Percentiles rank a stretch among this genome's conserved stretches.
These are phyloP conservation scores for Myxocyprinus asiaticus DNA, from an alignment of 2,113 vertebrate genomes.

Conservation along the genomic window DNA sequence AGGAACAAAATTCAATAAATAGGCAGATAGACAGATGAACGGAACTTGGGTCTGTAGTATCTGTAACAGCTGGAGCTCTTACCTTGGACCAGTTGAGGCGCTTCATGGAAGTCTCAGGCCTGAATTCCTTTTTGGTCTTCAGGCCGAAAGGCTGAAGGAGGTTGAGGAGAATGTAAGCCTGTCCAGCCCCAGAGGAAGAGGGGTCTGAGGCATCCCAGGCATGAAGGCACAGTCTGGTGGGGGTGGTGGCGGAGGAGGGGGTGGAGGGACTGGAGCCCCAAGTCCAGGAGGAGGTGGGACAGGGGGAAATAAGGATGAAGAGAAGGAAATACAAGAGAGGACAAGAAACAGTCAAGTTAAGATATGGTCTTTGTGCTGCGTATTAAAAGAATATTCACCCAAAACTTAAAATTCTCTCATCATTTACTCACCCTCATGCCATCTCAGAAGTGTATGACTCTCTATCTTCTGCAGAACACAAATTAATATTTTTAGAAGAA, in stretches of 20 bases:
- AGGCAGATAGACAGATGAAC: neutral
- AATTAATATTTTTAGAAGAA: too few relatives aligned
- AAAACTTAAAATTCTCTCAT: too few relatives aligned
- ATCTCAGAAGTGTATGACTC: too few relatives aligned
- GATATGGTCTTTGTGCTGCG: too few relatives aligned
- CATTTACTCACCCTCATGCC: too few relatives aligned
- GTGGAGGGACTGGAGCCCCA: slow-evolving; percentile 68
- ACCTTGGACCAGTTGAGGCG: slow-evolving; percentile 98
- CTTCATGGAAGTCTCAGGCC: slow-evolving; percentile 88
- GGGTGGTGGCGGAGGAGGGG: slow-evolving; percentile 73
- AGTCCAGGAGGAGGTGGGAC: slow-evolving; percentile 63
- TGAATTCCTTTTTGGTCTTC: slow-evolving; percentile 94
- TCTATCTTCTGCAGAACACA: too few relatives aligned
- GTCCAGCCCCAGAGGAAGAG: slow-evolving; percentile 68
- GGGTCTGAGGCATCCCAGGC: slow-evolving; percentile 68
- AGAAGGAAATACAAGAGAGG: too few relatives aligned
- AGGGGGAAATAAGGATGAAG: slow-evolving; percentile 45
- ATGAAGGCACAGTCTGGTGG: slow-evolving; percentile 66
- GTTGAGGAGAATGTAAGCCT: slow-evolving; percentile 66
- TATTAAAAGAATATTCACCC: too few relatives aligned
- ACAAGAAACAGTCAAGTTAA: too few relatives aligned
- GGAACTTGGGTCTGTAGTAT: neutral
- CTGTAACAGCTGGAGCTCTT: neutral
- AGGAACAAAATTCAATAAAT: neutral
- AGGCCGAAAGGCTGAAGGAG: slow-evolving; percentile 84